phyloP scores from a whole-genome alignment of 2,113 vertebrate species.

The Amazona vittata region DNA sequence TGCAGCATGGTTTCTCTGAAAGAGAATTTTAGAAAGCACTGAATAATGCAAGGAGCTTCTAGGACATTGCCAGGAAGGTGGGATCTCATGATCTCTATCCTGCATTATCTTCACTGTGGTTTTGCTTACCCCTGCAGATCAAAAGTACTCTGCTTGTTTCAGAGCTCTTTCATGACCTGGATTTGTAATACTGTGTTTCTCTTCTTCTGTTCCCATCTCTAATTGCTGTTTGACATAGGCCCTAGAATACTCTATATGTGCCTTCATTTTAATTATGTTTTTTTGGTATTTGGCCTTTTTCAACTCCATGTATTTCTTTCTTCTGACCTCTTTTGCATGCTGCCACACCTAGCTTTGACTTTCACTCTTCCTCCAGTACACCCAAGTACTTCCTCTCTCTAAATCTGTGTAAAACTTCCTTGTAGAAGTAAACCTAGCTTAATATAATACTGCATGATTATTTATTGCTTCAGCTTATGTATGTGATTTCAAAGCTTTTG shows the following conservation, averaged over 20 bases:
- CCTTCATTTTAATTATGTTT: background rate
- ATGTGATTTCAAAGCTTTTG: background rate
- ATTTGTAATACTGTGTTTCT: background rate
- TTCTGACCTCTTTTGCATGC: background rate
- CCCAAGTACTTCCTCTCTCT: background rate
- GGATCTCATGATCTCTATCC: background rate
- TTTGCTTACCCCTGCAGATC: background rate
- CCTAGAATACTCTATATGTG: background rate
- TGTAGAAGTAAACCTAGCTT: background rate
- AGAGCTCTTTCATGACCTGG: background rate
- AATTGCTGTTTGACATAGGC: background rate
- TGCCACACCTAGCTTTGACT: conserved; percentile 15
- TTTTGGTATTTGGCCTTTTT: background rate
- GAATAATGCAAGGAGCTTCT: background rate
- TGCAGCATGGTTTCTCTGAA: background rate
- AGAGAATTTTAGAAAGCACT: background rate
- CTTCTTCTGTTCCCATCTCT: background rate
- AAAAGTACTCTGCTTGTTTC: background rate
- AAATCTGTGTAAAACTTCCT: conserved; percentile 24
- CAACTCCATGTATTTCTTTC: background rate
- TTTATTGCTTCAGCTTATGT: background rate
- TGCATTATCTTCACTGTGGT: background rate
- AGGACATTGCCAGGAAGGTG: background rate
- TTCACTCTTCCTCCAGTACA: background rate
- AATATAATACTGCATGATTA: background rate